These are phyloP conservation scores for Neolamprologus caudopunctatus DNA, from an alignment of 2,113 vertebrate species.

Conservation along the genomic window DNA sequence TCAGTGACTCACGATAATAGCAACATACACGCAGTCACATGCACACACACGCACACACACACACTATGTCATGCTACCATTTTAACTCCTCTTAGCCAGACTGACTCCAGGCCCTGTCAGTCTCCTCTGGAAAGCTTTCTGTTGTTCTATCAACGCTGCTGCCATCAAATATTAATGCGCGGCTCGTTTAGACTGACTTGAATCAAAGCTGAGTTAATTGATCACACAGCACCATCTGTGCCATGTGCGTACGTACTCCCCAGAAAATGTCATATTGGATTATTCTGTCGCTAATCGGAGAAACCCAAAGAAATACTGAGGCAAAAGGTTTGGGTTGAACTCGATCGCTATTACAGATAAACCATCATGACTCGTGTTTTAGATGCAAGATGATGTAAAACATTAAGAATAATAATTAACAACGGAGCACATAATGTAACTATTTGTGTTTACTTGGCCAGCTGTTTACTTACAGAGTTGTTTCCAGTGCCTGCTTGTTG, in stretches of 20 bases:
- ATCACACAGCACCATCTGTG: neutral
- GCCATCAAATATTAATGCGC: neutral
- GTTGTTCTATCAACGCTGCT: neutral
- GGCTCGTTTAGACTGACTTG: neutral
- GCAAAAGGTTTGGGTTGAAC: neutral
- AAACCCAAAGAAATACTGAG: neutral
- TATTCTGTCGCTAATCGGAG: neutral
- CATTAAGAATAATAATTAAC: neutral
- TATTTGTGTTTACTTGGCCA: neutral
- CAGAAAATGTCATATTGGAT: neutral
- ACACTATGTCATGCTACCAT: conserved; percentile 45
- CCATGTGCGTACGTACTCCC: neutral
- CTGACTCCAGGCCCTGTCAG: conserved; percentile 26
- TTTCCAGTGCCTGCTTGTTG: accelerated
- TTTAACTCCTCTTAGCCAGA: conserved; percentile 47
- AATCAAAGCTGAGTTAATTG: neutral
- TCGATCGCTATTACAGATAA: neutral
- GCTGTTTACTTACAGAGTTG: neutral
- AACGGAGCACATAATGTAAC: neutral
- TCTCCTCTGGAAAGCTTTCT: neutral
- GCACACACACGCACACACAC: conserved; percentile 9
- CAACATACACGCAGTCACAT: conserved; percentile 39
- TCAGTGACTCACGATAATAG: conserved; percentile 63
- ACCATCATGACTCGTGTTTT: neutral
- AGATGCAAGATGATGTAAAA: neutral